Percentiles rank a stretch among this genome's conserved stretches.
Evolutionary conservation across 2,113 vertebrate genomes (phyloP).

Genomic region (Baryphthengus martii): DNA sequence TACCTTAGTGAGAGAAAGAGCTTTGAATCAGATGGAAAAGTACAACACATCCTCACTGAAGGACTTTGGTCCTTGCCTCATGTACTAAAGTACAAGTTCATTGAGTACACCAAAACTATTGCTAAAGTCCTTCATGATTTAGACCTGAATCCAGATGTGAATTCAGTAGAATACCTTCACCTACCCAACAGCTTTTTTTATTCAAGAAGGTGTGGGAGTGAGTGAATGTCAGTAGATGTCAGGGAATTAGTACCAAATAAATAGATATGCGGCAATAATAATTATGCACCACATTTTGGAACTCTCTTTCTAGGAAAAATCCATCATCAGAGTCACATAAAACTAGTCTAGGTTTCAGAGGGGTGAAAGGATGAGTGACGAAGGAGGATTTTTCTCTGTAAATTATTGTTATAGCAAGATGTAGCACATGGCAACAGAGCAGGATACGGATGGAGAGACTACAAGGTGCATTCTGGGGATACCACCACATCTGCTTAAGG

Average conservation of each 20-base stretch:
- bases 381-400: neutral
- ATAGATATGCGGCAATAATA: neutral
- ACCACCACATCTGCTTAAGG: neutral
- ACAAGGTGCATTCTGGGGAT: neutral
- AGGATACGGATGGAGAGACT: neutral
- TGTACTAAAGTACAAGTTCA: neutral
- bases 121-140: neutral
- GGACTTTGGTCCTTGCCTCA: neutral
- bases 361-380: neutral
- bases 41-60: neutral
- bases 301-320: neutral
- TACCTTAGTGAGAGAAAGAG: neutral
- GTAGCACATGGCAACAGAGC: neutral
- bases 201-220: neutral
- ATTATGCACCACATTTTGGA: neutral
- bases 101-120: neutral
- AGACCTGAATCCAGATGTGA: fast-evolving
- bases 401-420: neutral
- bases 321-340: neutral
- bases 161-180: neutral
- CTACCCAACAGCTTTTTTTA: neutral
- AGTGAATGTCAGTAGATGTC: neutral
- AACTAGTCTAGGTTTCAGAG: neutral
- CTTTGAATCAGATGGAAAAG: slow-evolving; percentile 11
- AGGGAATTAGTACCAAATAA: neutral